These are phyloP conservation scores for Caenorhabditis tropicalis DNA, from an alignment of 1,140 invertebrate species.

Conservation along the genomic window DNA sequence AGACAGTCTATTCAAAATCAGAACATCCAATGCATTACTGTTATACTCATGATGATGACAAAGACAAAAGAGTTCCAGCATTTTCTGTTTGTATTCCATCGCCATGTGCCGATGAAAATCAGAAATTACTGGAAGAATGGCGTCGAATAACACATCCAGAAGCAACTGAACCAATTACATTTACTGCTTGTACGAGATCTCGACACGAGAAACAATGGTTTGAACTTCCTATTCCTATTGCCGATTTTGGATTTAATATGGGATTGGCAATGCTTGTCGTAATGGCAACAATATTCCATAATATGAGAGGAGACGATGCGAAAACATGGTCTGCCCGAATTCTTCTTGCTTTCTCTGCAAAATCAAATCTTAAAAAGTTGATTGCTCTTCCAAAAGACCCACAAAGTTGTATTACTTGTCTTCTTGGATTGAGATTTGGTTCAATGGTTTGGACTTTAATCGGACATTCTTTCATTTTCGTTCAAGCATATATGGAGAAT, in stretches of 20 bases:
- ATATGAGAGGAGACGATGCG: slow-evolving; percentile 60
- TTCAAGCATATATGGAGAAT: slow-evolving; percentile 70
- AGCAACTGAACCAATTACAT: slow-evolving; percentile 57
- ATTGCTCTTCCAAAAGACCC: slow-evolving; percentile 70
- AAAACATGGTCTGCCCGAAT: slow-evolving; percentile 64
- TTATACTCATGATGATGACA: slow-evolving; percentile 63
- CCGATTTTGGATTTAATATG: slow-evolving; percentile 69
- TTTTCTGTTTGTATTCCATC: slow-evolving; percentile 70
- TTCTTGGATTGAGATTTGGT: slow-evolving; percentile 69
- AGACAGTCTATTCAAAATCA: slow-evolving; percentile 67
- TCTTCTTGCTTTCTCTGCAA: slow-evolving; percentile 67
- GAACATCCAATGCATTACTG: slow-evolving; percentile 71
- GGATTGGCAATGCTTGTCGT: slow-evolving; percentile 62
- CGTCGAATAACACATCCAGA: slow-evolving; percentile 58
- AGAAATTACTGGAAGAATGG: slow-evolving; percentile 66
- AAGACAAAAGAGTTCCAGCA: slow-evolving; percentile 55
- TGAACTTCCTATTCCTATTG: slow-evolving; percentile 65
- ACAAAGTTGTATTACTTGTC: slow-evolving; percentile 69
- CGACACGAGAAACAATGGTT: slow-evolving; percentile 68
- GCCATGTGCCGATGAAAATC: slow-evolving; percentile 66
- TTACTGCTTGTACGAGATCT: slow-evolving; percentile 67
- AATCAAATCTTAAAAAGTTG: slow-evolving; percentile 67
- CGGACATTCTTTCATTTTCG: slow-evolving; percentile 72
- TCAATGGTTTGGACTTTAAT: slow-evolving; percentile 71
- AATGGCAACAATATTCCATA: slow-evolving; percentile 68